A percentile compares a stretch with the other conserved stretches of the same genome.
Conservation (phyloP, 2,888 invertebrate genomes). For the Dascillus cervinus region DNA sequence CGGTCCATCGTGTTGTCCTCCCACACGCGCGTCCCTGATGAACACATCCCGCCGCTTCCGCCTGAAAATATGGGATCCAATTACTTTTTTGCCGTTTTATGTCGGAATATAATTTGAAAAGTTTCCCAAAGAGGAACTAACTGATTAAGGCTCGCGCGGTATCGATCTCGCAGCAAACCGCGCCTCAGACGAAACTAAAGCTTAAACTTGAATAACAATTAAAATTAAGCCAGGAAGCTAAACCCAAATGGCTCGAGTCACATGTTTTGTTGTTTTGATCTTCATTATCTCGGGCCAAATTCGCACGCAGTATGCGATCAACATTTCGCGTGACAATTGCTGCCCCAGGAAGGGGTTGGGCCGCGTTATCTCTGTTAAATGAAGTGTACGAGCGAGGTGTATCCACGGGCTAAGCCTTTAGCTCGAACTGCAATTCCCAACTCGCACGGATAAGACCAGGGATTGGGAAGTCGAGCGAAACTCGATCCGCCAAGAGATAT, state of each 20-base stretch:
- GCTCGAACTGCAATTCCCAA: conserved; percentile 39
- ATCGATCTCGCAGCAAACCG: no score
- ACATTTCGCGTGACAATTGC: conserved; percentile 31
- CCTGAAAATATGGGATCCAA: no score
- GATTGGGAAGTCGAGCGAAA: conserved; percentile 41
- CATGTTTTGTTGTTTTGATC: conserved; percentile 34
- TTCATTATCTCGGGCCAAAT: conserved; percentile 37
- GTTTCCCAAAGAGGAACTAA: no score
- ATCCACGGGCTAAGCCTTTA: conserved; percentile 41
- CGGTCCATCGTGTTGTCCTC: conserved; percentile 34
- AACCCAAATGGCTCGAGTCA: conserved; percentile 29
- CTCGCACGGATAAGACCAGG: conserved; percentile 36
- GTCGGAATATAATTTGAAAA: no score
- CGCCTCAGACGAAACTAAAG: no score
- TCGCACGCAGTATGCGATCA: conserved; percentile 39
- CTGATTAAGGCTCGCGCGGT: no score
- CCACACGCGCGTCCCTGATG: conserved; percentile 18
- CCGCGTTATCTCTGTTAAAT: conserved; percentile 46
- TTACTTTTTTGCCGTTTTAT: no score
- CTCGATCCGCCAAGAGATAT: conserved; percentile 40
- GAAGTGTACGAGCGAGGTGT: conserved; percentile 42
- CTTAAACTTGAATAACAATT: conserved; percentile 11
- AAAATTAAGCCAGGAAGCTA: conserved; percentile 29
- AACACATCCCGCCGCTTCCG: no score
- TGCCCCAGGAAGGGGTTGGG: conserved; percentile 27